Evolutionary conservation across 2,113 vertebrate species (phyloP), one percentile per base, ranked within the genome.

Genomic region (Engystomops pustulosus): DNA sequence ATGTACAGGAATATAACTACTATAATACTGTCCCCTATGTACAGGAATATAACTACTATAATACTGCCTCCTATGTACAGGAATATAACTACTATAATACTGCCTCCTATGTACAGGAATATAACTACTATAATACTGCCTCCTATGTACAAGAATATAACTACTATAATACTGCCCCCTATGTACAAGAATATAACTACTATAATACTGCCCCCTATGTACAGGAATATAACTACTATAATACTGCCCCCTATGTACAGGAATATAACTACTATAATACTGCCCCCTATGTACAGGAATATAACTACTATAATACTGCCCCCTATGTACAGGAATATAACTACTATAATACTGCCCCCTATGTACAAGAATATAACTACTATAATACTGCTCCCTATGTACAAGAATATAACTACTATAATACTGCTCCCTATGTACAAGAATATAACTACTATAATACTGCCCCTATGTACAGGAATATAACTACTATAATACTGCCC

Each of bases 141-240:
- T n/a, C 58, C 58, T 27, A 62, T 62, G 12, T 30, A 62, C 23
- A 62, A 62, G 53, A 55, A 55, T 55, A 55, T 55, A 55, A 55
- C 53, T 55, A 55, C n/a, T 55, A 55, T 55, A 55, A 55, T 55
- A 55, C 53, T 55, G n/a, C 53, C 11, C n/a, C 53, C 53, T 55
- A 55, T 55, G 11, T 62, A 62, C 25, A 62, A 62, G 23, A 62
- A 62, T 62, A 62, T 62, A 62, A 62, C 58, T 62, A 62, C 58
- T 62, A 62, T 62, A 62, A 62, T 62, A 62, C 58, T 62, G 25
- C 58, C 6, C n/a, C 58, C 58, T 14, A 53, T 53, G 20, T 62
- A 62, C 12, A 30, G 15, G 23, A 62, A 27, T 62, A 15, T 62
- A 62, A 30, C 23, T 62, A 27, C 11, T 62, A 62, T 62, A 60